Evolutionary conservation across 2,113 vertebrate species (phyloP).

Genomic region (Heloderma charlesbogerti): DNA sequence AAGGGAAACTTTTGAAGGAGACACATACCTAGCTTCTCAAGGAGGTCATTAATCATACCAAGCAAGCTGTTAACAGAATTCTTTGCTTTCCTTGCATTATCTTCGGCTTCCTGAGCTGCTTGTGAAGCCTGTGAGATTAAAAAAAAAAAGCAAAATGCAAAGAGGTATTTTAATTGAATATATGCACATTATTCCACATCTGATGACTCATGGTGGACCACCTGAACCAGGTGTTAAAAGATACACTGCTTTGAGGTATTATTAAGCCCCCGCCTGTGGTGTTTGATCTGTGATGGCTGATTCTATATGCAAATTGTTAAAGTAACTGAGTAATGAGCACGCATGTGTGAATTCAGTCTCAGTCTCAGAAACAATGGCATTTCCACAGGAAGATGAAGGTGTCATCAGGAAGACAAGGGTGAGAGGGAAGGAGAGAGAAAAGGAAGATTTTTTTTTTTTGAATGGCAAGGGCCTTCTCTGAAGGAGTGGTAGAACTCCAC

Average conservation of each 20-base stretch:
- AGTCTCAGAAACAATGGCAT: neutral
- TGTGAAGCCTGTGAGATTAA: slow-evolving; percentile 85
- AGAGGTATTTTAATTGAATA: neutral
- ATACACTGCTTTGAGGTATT: neutral
- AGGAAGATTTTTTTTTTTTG: neutral
- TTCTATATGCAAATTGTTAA: neutral
- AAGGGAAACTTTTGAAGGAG: neutral
- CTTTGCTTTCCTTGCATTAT: slow-evolving; percentile 95
- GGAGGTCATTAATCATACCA: slow-evolving; percentile 83
- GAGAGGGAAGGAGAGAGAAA: neutral
- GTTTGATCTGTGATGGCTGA: neutral
- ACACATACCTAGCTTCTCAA: slow-evolving; percentile 88
- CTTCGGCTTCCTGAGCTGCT: slow-evolving; percentile 92
- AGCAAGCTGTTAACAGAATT: slow-evolving; percentile 89
- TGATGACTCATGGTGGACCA: neutral
- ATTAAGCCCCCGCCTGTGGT: neutral
- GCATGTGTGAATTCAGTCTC: neutral
- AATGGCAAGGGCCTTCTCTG: neutral
- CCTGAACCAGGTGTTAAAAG: neutral
- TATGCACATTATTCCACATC: neutral
- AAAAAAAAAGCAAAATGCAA: neutral
- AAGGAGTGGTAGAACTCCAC: neutral
- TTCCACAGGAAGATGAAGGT: neutral
- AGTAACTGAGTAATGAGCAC: neutral
- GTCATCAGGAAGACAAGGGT: neutral